Evolutionary conservation across 1,140 invertebrate genomes (phyloP), one percentile per base, ranked within the genome.

Genomic region (Anoplolepis gracilipes): DNA sequence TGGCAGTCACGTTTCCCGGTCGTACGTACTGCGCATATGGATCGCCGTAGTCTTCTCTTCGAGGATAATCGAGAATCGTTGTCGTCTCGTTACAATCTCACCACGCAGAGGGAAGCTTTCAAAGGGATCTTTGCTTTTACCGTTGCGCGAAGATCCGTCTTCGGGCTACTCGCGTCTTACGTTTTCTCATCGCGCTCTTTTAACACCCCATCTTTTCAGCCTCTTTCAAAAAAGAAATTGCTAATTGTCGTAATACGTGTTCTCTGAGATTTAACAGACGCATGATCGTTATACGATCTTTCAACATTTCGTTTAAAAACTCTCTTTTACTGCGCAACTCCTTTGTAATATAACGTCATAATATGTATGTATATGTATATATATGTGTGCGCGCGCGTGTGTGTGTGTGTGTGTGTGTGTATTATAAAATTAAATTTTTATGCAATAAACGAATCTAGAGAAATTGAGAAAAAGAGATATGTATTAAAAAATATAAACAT

Each of bases 31-130:
- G 62, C 64, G 90, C 86, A 91, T 91, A 91, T 88, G 84, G 87
- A 90, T 86, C 72, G 77, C 33, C 57, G 36, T 10, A 39, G 11
- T 36, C 79, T 89, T 59, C 85, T 87, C 75, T 49, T 49, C 61
- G 75, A 42, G 88, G 87, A 89, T 89, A 89, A 89, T 89, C 88
- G 88, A 89, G 85, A 90, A 90, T 89, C 88, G 88, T 90, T 90
- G 88, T 90, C 88, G 73, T 85, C 81, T 88, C 84, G 87, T 89
- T 89, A 89, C 85, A 78, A 36, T 49, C 46, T 57, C 49, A 25
- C 61, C 33, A 64, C 59, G 84, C 46, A 30, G 5, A 22, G 46
- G 55, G n/a, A 76, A 69, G 77, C 76, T 84, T 70, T 86, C 85
- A 72, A 30, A 33, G 55, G 79, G 61, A 53, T 89, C 73, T 49